Conservation (phyloP, 2,888 invertebrate genomes). For the Formica aserva region DNA sequence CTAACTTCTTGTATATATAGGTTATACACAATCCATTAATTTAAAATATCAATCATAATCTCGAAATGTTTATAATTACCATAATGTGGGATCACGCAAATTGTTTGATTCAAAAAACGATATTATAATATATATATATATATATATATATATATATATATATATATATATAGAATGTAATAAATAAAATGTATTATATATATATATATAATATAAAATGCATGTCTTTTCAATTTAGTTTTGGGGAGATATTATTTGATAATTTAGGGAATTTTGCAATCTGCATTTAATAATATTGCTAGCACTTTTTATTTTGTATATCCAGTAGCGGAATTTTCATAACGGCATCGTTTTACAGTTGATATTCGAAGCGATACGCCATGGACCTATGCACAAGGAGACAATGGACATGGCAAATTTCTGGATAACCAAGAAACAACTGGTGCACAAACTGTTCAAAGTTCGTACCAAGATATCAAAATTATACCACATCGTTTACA, state of each 20-base stretch:
- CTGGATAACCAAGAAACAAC: constrained; percentile 96
- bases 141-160: no score
- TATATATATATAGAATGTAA: no score
- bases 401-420: constrained; percentile 97
- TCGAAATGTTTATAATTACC: constrained; percentile 7
- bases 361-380: constrained; percentile 94
- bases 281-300: not conserved
- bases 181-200: no score
- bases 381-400: constrained; percentile 94
- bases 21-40: not conserved
- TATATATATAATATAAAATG: no score
- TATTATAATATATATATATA: no score
- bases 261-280: not conserved
- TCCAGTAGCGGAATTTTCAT: not conserved
- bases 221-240: not conserved
- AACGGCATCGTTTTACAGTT: constrained; percentile 87
- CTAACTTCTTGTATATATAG: not conserved
- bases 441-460: constrained; percentile 97
- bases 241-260: not conserved
- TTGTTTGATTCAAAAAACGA: not conserved
- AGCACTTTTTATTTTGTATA: not conserved
- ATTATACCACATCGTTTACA: constrained; percentile 91
- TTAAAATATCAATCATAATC: not conserved
- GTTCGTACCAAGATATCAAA: constrained; percentile 94
- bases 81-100: not conserved